These are phyloP conservation scores for Cosmia trapezina DNA, from an alignment of 2,888 invertebrate species.

Conservation along the genomic window DNA sequence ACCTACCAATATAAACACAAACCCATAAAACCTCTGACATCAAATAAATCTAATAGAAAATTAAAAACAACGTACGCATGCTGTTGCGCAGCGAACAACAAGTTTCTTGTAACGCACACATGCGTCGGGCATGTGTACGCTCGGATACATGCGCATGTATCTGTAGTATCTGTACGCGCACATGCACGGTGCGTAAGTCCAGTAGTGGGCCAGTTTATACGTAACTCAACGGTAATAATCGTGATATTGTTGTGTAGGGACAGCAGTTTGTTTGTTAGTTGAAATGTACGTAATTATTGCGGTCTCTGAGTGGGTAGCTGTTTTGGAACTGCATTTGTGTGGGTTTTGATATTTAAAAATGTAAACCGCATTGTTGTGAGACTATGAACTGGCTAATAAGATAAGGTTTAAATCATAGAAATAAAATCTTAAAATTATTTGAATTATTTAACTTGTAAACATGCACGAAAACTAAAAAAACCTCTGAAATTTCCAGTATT, in stretches of 20 bases:
- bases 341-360: background rate
- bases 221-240: conserved; percentile 89
- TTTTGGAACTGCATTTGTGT: conserved; percentile 11
- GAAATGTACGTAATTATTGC: conserved; percentile 37
- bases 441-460: background rate
- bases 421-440: background rate
- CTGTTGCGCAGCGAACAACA: conserved; percentile 64
- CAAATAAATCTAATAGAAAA: conserved; percentile 68
- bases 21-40: conserved; percentile 63
- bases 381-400: background rate
- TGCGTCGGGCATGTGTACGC: conserved; percentile 7
- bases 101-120: conserved; percentile 66
- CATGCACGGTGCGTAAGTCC: conserved; percentile 83
- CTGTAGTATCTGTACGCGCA: conserved; percentile 75
- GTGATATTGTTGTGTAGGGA: conserved; percentile 84
- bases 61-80: conserved; percentile 62
- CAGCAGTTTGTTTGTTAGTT: conserved; percentile 66
- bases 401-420: background rate
- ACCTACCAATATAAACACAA: conserved; percentile 53
- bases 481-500: background rate
- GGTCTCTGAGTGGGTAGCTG: background rate
- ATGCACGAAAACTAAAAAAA: background rate
- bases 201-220: conserved; percentile 87
- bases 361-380: background rate
- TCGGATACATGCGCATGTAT: conserved; percentile 20